A percentile compares a stretch with the other conserved stretches of the same genome.
Conservation (phyloP, 2,113 vertebrate species). For the Machaerirhynchus nigripectus region DNA sequence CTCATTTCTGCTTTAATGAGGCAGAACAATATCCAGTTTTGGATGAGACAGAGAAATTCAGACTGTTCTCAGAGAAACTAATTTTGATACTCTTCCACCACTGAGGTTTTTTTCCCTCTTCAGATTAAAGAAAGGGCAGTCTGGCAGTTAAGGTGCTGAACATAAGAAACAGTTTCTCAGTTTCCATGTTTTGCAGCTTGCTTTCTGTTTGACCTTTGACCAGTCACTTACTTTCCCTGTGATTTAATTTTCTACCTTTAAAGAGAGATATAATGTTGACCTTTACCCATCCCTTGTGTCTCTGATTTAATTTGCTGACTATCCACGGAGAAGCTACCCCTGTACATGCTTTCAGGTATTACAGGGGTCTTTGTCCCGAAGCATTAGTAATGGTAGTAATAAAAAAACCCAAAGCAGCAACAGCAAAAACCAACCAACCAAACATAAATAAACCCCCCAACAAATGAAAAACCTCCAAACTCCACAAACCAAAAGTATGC, state of each 20-base stretch:
- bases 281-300: background rate
- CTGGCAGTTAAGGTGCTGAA: background rate
- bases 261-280: background rate
- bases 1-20: background rate
- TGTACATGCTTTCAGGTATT: background rate
- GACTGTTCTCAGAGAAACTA: background rate
- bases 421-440: background rate
- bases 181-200: background rate
- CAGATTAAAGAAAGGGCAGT: background rate
- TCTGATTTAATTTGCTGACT: background rate
- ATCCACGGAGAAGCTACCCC: background rate
- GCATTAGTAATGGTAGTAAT: background rate
- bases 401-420: background rate
- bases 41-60: background rate
- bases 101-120: background rate
- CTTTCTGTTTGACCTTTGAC: background rate
- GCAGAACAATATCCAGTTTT: background rate
- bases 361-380: background rate
- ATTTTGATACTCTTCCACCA: background rate
- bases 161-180: background rate
- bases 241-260: conserved; percentile 27
- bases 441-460: background rate
- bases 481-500: background rate
- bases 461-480: background rate
- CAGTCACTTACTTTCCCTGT: background rate